Percentiles rank a stretch among this genome's conserved stretches.
phyloP scores from a whole-genome alignment of 2,888 invertebrate species.

The Xestia rhomboidea region DNA sequence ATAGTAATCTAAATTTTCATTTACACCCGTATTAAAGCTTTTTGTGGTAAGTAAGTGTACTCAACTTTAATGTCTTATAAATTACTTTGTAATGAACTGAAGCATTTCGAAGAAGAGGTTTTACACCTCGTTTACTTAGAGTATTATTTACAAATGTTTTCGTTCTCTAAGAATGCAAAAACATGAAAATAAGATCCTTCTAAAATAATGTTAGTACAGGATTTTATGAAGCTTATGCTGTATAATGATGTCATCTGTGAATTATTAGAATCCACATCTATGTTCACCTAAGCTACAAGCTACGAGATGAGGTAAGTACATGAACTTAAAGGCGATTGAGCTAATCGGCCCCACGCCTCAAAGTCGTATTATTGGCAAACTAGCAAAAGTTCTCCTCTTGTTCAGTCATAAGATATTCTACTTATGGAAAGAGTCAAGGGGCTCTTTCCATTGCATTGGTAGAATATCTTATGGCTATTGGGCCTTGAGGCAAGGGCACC shows the following conservation, averaged over 20 bases:
- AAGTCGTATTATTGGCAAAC: too few relatives aligned
- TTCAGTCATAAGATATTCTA: too few relatives aligned
- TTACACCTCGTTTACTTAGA: conserved; percentile 4
- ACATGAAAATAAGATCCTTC: not conserved
- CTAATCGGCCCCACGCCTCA: not conserved
- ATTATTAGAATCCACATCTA: not conserved
- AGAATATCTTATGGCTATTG: too few relatives aligned
- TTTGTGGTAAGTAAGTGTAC: conserved; percentile 25
- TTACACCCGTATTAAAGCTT: conserved; percentile 3
- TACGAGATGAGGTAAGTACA: not conserved
- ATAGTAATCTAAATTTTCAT: conserved; percentile 5
- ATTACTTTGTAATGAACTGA: conserved; percentile 29
- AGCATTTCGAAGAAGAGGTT: conserved; percentile 8
- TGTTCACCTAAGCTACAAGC: too few relatives aligned
- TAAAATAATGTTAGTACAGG: not conserved
- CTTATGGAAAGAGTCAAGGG: too few relatives aligned
- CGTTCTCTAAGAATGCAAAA: not conserved
- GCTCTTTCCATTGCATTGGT: too few relatives aligned
- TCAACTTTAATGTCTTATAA: conserved; percentile 36
- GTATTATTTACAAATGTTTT: conserved; percentile 7
- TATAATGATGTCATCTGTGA: not conserved
- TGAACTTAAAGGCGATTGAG: not conserved
- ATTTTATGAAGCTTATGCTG: not conserved
- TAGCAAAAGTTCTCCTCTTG: not conserved
- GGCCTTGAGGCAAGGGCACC: too few relatives aligned